Percentiles rank a stretch among this genome's conserved stretches.
Conservation (phyloP, 1,140 invertebrate genomes). For the Dryas iulia region DNA sequence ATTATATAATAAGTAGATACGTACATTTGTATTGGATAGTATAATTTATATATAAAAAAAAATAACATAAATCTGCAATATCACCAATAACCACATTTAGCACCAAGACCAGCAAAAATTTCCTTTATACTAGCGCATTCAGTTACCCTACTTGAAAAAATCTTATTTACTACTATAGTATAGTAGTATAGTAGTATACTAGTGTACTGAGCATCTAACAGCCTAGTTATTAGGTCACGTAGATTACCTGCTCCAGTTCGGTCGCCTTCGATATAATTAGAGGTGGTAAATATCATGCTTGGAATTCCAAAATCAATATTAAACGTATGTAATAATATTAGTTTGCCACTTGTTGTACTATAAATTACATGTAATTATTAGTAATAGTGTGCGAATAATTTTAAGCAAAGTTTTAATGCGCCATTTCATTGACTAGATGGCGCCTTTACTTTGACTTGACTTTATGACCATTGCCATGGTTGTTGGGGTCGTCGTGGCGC, state of each 20-base stretch:
- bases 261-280: neutral
- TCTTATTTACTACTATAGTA: neutral
- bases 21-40: too few relatives aligned
- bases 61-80: too few relatives aligned
- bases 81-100: too few relatives aligned
- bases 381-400: neutral
- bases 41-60: too few relatives aligned
- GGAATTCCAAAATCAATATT: neutral
- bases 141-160: neutral
- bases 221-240: neutral
- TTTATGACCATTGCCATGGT: too few relatives aligned
- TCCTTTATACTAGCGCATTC: neutral
- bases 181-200: neutral
- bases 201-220: neutral
- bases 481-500: too few relatives aligned
- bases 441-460: too few relatives aligned
- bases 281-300: neutral
- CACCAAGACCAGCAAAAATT: neutral
- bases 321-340: neutral
- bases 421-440: too few relatives aligned
- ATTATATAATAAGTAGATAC: too few relatives aligned
- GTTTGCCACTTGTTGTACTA: neutral
- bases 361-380: neutral
- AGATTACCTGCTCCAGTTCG: slow-evolving; percentile 1
- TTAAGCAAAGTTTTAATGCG: too few relatives aligned